Base-by-base conservation (phyloP, 1,140 invertebrate genomes). In the Oppia nitens region DNA sequence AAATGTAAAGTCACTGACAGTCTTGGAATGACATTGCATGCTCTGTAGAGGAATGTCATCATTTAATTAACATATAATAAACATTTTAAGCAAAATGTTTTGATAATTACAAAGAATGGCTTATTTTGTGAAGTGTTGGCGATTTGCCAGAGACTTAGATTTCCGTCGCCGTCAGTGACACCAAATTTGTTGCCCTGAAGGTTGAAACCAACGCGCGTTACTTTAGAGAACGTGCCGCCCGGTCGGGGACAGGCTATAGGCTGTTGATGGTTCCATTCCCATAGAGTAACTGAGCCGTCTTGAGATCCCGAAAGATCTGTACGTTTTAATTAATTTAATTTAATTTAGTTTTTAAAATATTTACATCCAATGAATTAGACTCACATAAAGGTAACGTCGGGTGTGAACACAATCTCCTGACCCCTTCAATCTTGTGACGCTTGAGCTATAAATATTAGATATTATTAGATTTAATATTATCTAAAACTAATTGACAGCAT, bases 171-270 rank as follows among this genome's bases (percentile, higher is more conserved):
- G 73, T 98, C 93, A 26, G 87, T 85, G 1, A 94, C 88, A 24
- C 92, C 92, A 70, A 96, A 96, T 78, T 98, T 98, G 72, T 97
- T 98, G 48, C 95, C 95, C 70, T 98, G 92, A 68, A 88, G 82
- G 51, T 87, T 92, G 72, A 98, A 98, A 51, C 85, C 78, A 25
- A 97, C 84, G 62, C 90, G 81, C 0, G 92, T 96, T 12, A 98
- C 93, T 78, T 97, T 98, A 45, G 93, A 93, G 71, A 85, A 89
- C 4, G 85, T 83, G 24, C 91, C 91, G 0, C 92, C 79, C 25
- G 88, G 81, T 55, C 93, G 78, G 3, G 92, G 86, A 45, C 84
- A 84, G 65, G 89, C 84, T 9, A 98, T 83, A 14, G 87, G 82
- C 60, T 88, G 84, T 32, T 81, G 78, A 71, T 96, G 91, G 23